Percentiles rank a stretch among this genome's conserved stretches.
phyloP scores from a whole-genome alignment of 2,797 vertebrate species.

The Hephaestus fuliginosus region DNA sequence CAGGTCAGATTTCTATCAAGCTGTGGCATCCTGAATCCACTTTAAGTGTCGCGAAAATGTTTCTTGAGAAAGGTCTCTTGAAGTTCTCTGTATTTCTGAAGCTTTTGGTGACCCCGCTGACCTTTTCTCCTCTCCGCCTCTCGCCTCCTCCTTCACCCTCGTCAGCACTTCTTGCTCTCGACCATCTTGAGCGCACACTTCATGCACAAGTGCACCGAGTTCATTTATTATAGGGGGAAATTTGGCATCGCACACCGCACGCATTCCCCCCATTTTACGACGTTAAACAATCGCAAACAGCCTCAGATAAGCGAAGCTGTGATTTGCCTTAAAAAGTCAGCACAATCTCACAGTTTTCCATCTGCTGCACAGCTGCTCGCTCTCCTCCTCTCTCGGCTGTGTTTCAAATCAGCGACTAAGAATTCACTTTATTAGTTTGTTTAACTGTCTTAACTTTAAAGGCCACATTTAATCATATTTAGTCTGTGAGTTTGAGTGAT shows the following conservation, averaged over 20 bases:
- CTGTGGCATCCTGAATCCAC: background rate
- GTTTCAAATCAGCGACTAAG: background rate
- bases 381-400: background rate
- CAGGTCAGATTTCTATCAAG: background rate
- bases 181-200: constrained; percentile 34
- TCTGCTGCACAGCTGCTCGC: constrained; percentile 61
- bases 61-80: too few relatives aligned
- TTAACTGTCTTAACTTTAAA: background rate
- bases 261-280: constrained; percentile 44
- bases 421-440: background rate
- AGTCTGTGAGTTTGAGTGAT: too few relatives aligned
- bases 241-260: constrained; percentile 28
- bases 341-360: constrained; percentile 27
- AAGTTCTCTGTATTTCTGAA: background rate
- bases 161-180: constrained; percentile 1
- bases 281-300: constrained; percentile 50
- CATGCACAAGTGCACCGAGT: constrained; percentile 44
- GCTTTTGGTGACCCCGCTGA: background rate
- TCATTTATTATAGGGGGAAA: constrained; percentile 44
- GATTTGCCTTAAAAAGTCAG: constrained; percentile 21
- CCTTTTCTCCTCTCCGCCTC: background rate
- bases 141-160: background rate
- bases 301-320: constrained; percentile 12
- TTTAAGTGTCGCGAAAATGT: background rate
- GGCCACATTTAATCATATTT: background rate